These are phyloP conservation scores for Camponotus fellah DNA, from an alignment of 2,888 invertebrate genomes.

Conservation along the genomic window DNA sequence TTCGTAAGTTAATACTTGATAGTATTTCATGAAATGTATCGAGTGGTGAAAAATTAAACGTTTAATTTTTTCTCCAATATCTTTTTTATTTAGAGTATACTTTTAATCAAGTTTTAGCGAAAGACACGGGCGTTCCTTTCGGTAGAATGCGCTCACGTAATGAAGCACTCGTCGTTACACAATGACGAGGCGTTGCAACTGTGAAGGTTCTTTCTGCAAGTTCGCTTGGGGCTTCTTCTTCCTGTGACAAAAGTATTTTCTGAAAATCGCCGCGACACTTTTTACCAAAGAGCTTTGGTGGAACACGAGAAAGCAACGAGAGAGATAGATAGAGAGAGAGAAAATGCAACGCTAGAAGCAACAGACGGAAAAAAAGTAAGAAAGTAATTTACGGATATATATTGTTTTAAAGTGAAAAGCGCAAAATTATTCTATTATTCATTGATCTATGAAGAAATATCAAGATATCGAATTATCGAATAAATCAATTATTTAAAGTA, in stretches of 20 bases:
- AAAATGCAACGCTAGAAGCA: background rate
- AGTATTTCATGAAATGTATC: background rate
- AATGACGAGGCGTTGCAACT: constrained; percentile 17
- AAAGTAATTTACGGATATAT: background rate
- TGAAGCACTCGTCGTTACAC: constrained; percentile 40
- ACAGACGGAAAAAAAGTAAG: background rate
- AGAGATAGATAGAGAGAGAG: background rate
- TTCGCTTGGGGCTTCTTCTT: constrained; percentile 22
- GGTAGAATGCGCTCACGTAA: constrained; percentile 36
- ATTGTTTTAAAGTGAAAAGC: constrained; percentile 1
- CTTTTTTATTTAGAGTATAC: background rate
- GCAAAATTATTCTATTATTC: constrained; percentile 10
- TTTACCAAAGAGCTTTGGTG: constrained; percentile 21
- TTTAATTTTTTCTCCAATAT: background rate
- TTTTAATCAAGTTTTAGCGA: constrained; percentile 39
- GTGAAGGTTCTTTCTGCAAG: constrained; percentile 35
- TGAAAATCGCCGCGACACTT: constrained; percentile 46
- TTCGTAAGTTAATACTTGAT: background rate
- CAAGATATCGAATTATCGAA: constrained; percentile 13
- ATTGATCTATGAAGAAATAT: constrained; percentile 32
- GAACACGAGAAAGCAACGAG: constrained; percentile 14
- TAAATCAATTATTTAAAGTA: background rate
- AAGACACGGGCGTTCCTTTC: constrained; percentile 30
- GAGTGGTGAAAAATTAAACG: constrained; percentile 9
- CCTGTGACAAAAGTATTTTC: constrained; percentile 35